Evolutionary conservation across 2,797 vertebrate species (phyloP), one percentile per base, ranked within the genome.

Genomic region (Phylloscopus collybita): DNA sequence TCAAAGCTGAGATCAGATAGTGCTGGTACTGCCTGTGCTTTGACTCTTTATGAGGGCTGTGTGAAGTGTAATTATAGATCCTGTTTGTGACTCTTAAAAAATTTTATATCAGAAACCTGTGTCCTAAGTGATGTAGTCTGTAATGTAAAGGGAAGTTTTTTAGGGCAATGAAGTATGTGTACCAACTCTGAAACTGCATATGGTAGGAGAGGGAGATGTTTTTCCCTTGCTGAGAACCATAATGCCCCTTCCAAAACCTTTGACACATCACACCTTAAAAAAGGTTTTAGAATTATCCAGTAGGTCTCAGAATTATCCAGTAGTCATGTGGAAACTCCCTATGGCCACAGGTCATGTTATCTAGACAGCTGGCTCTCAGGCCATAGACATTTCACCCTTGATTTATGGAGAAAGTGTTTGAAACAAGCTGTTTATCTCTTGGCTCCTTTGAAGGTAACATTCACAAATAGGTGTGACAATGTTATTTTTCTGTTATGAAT

Each of bases 381-480:
- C 51, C 5, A 3, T 32, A 47, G 45, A 11, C 38, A 88, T 88
- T 79, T 95, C 49, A 51, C 21, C 40, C 15, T 72, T 86, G 27
- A 6, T 60, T 90, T 88, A 26, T 86, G 47, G 21, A 75, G 70
- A 62, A 86, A 49, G 5, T 50, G 17, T 75, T 70, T 67, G 70
- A 91, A 93, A 86, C 27, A 90, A 88, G n/a, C 26, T 78, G 34
- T 82, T 95, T 79, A 34, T 74, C 36, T 78, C 47, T 53, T 90
- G 40, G 8, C 26, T 90, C 3, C 44, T 83, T 91, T 81, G 70
- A 86, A 84, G 56, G 16, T 81, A 76, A 25, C 30, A 44, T 70
- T 93, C 42, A 66, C 18, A 36, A 75, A 86, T 62, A 88, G 23
- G 29, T 84, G 23, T 6, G 12, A 38, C 1, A 3, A 21, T 81